Base-by-base conservation (phyloP, 2,888 invertebrate species). In the Eilema caniola region DNA sequence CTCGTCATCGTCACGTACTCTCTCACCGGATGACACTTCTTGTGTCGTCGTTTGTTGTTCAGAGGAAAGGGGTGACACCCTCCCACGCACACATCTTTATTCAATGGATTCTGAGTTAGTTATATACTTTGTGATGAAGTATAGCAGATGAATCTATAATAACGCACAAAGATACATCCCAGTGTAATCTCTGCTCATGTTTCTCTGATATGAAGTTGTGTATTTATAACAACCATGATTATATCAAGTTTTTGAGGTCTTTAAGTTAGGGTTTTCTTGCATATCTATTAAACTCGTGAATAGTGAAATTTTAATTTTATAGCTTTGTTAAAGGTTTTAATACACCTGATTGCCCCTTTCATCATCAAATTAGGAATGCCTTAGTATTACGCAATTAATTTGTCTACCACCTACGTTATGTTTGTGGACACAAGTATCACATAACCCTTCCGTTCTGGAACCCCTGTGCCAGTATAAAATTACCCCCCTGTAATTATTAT, bases 41-140 rank as follows among this genome's bases (percentile, higher is more conserved):
- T 87, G 79, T 67, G 78, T 83, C 80, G 86, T 85, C 89, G 82
- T 90, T 92, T 93, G 90, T 93, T 90, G 85, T 89, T 85, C 83
- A 88, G 86, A 87, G 85, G 83, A 89, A 90, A 90, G 87, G 94
- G 93, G 92, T 92, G 93, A 89, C 91, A 92, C 92, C 93, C 93
- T 92, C 92, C 93, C 85, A 93, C 92, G 89, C 90, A 90, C 85
- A 84, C 85, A 85, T 89, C 88, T 88, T 86, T 89, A 89, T 91
- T 92, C 85, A 91, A 93, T 92, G 90, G 90, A 92, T 92, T 88
- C 86, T 87, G 88, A 85, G 86, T 85, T 86, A 81, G 79, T 79
- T 78, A 79, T 81, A 77, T 74, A 78, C 74, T 80, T 81, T 83
- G 71, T 53, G 53, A 53, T 53, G 7, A 53, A 53, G 53, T 53